Base-by-base conservation (phyloP, 1,140 invertebrate genomes). In the Orussus abietinus region DNA sequence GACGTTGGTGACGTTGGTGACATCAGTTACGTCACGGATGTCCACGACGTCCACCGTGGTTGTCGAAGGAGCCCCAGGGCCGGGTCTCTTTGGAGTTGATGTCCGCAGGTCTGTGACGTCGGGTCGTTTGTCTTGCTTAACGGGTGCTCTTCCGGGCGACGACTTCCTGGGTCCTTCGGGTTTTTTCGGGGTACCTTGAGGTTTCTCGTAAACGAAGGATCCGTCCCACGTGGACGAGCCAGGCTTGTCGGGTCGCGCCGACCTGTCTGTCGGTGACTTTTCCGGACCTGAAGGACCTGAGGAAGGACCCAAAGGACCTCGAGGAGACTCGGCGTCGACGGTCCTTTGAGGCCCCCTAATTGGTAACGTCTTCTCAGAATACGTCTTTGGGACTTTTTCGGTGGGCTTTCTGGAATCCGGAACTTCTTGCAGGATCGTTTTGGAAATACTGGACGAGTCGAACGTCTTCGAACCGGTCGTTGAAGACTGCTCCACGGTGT, bases 171-270 rank as follows among this genome's bases (percentile, higher is more conserved):
- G n/a, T 11, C 11, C 30, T 31, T 31, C 30, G 30, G 11, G 14
- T n/a, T n/a, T n/a, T n/a, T n/a, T 17, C 30, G 30, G 15, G 6
- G 30, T 31, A 6, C 5, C 38, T 9, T 38, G 13, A 5, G 40
- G 25, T 19, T 57, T 54, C 11, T 59, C 55, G 21, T 44, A 38
- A 1, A 53, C 45, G 30, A 62, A 62, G 1, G 58, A 45, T 15
- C 57, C 60, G 15, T 61, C 59, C 62, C 59, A 63, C 5, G 49
- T 55, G 1, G 62, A 62, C 5, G 53, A 51, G 6, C 55, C 58
- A 4, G 49, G 43, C 15, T 61, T 61, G 1, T 41, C 38, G 5
- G 56, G 55, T 21, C 57, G 38, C n/a, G 11, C 20, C 33, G 31
- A 32, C 13, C 13, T 32, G 7, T 32, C 31, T n/a, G n/a, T n/a